These are phyloP conservation scores for Drosophila pachea DNA, from an alignment of 1,140 invertebrate genomes.

Conservation along the genomic window DNA sequence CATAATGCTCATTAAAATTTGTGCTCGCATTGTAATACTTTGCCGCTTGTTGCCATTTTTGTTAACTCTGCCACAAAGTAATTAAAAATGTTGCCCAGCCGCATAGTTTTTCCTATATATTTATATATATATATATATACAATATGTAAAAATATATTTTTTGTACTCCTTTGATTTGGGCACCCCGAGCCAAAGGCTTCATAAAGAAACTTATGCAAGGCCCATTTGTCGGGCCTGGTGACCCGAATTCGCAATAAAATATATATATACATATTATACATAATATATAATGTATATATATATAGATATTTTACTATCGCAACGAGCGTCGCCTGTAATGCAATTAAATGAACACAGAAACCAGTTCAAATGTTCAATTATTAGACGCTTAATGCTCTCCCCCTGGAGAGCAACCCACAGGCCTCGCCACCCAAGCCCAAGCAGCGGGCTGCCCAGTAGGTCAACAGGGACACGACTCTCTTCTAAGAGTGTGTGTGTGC, in stretches of 20 bases:
- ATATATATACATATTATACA: slow-evolving; percentile 29
- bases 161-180: slow-evolving; percentile 18
- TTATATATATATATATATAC: slow-evolving; percentile 16
- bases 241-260: slow-evolving; percentile 43
- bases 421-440: not conserved
- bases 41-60: slow-evolving; percentile 49
- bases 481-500: slow-evolving; percentile 5
- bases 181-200: slow-evolving; percentile 11
- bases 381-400: slow-evolving; percentile 70
- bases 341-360: slow-evolving; percentile 70
- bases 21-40: slow-evolving; percentile 57
- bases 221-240: slow-evolving; percentile 22
- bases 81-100: slow-evolving; percentile 65
- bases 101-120: slow-evolving; percentile 46
- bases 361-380: slow-evolving; percentile 73
- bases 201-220: slow-evolving; percentile 24
- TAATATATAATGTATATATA: no score
- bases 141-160: not conserved
- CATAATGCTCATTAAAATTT: slow-evolving; percentile 74
- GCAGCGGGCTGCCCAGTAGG: slow-evolving; percentile 3
- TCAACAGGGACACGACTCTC: slow-evolving; percentile 9
- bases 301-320: not conserved
- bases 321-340: slow-evolving; percentile 41
- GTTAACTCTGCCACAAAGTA: slow-evolving; percentile 52
- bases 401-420: slow-evolving; percentile 16